A percentile compares a stretch with the other conserved stretches of the same genome.
These are phyloP conservation scores for Eristalinus aeneus DNA, from an alignment of 2,888 invertebrate species.

Conservation along the genomic window DNA sequence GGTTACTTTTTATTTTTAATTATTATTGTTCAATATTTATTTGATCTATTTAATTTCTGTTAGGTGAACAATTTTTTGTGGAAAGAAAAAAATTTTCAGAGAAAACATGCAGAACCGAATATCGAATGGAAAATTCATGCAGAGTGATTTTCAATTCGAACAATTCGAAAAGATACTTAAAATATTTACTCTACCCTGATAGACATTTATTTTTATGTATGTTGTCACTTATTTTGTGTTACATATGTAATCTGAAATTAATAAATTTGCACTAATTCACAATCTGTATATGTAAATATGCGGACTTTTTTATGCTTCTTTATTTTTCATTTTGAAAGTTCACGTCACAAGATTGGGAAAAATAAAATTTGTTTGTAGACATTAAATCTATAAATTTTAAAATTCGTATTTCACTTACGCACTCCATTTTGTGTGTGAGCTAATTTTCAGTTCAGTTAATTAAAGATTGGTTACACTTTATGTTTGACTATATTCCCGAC, in stretches of 20 bases:
- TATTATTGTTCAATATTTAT: slow-evolving; percentile 10
- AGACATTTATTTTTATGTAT: not conserved
- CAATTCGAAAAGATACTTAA: not conserved
- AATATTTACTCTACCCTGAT: not conserved
- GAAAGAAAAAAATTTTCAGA: slow-evolving; percentile 56
- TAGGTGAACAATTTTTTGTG: slow-evolving; percentile 64
- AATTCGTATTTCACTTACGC: no score
- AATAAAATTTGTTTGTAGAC: no score
- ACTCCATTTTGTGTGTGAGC: no score
- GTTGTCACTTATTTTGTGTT: slow-evolving; percentile 19
- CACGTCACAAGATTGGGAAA: no score
- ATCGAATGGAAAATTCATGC: slow-evolving; percentile 51
- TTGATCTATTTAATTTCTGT: slow-evolving; percentile 31
- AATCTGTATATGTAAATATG: not conserved
- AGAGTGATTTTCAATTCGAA: slow-evolving; percentile 21
- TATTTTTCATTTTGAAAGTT: no score
- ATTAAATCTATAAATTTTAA: no score
- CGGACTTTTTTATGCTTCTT: not conserved
- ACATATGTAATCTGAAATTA: slow-evolving; percentile 27
- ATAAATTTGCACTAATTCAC: slow-evolving; percentile 20
- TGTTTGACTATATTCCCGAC: no score
- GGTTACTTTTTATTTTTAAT: not conserved
- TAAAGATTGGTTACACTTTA: no score
- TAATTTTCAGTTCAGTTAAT: no score
- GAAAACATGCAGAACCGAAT: slow-evolving; percentile 48